Evolutionary conservation across 2,888 invertebrate genomes (phyloP).

Genomic region (Nematopogon swammerdamellus): DNA sequence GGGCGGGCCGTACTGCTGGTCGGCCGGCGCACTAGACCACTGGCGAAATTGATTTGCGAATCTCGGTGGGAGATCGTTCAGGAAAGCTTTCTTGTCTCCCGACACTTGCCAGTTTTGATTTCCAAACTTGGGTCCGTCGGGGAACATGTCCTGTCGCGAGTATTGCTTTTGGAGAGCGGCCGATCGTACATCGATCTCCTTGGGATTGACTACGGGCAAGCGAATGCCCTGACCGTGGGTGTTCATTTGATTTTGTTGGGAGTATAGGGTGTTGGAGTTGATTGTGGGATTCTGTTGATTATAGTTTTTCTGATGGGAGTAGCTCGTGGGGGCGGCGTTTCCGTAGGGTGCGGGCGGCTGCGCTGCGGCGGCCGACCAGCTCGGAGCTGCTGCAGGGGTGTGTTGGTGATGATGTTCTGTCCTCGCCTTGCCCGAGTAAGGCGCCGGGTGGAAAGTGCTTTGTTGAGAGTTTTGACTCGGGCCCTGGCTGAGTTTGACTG

Average conservation of each 20-base stretch:
- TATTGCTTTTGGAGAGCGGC: conserved; percentile 47
- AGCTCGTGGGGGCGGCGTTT: conserved; percentile 25
- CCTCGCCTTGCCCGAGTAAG: conserved; percentile 20
- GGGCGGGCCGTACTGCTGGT: conserved; percentile 28
- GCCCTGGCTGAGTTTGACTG: conserved; percentile 18
- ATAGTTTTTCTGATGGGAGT: conserved; percentile 30
- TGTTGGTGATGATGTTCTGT: conserved; percentile 14
- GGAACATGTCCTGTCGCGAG: conserved; percentile 35
- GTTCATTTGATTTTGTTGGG: conserved; percentile 11
- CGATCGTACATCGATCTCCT: conserved; percentile 49
- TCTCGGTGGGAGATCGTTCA: conserved; percentile 42
- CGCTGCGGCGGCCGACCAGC: conserved; percentile 18
- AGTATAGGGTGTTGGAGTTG: conserved; percentile 30
- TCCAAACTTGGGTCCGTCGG: conserved; percentile 31
- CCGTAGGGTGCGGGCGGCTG: conserved; percentile 13
- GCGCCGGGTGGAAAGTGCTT: conserved; percentile 15
- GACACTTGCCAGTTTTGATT: conserved; percentile 37
- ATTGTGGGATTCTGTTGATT: conserved; percentile 29
- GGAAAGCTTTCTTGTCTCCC: conserved; percentile 42
- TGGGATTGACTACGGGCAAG: conserved; percentile 47
- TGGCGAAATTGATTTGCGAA: conserved; percentile 47
- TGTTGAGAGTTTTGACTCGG: conserved; percentile 17
- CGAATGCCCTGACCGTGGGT: conserved; percentile 29
- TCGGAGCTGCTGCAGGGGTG: conserved; percentile 9
- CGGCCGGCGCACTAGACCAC: conserved; percentile 19